Percentiles rank a stretch among this genome's conserved stretches.
These are phyloP conservation scores for Diplosoma virens DNA, from an alignment of 23 tunicate species.

Conservation along the genomic window DNA sequence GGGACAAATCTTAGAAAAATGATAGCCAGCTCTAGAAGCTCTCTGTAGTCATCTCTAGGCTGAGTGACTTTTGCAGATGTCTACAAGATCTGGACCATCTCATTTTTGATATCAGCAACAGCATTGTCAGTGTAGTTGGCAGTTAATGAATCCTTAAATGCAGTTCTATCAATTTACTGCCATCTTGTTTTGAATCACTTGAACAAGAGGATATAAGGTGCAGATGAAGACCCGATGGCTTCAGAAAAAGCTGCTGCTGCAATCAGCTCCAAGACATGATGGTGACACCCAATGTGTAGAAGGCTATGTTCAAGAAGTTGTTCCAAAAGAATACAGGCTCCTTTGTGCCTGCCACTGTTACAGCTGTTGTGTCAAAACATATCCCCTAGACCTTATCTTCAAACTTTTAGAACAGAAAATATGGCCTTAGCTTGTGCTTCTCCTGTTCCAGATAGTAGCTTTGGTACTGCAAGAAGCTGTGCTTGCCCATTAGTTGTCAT, in stretches of 20 bases:
- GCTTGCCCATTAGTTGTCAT: constrained; percentile 15
- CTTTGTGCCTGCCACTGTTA: constrained; percentile 7
- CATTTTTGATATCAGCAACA: background rate
- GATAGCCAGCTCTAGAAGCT: constrained; percentile 1
- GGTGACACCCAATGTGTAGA: constrained; percentile 16
- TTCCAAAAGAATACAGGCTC: background rate
- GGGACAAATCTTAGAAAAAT: background rate
- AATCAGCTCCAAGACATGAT: constrained; percentile 34
- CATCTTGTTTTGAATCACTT: constrained; percentile 23
- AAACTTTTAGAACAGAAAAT: background rate
- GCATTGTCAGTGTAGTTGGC: background rate
- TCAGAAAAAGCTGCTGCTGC: constrained; percentile 19
- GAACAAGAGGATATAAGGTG: constrained; percentile 6
- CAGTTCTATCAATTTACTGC: constrained; percentile 13
- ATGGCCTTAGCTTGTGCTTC: constrained; percentile 23
- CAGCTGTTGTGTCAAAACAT: constrained; percentile 17
- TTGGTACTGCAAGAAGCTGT: background rate
- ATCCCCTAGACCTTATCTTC: constrained; percentile 2
- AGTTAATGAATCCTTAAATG: constrained; percentile 17
- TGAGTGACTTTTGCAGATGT: constrained; percentile 1
- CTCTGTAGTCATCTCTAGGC: constrained; percentile 12
- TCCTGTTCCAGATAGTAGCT: background rate
- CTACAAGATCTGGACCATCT: constrained; percentile 3
- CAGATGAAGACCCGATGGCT: constrained; percentile 24
- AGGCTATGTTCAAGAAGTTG: constrained; percentile 1